phyloP scores from a whole-genome alignment of 2,888 invertebrate genomes.

The Brachypterus glaber region DNA sequence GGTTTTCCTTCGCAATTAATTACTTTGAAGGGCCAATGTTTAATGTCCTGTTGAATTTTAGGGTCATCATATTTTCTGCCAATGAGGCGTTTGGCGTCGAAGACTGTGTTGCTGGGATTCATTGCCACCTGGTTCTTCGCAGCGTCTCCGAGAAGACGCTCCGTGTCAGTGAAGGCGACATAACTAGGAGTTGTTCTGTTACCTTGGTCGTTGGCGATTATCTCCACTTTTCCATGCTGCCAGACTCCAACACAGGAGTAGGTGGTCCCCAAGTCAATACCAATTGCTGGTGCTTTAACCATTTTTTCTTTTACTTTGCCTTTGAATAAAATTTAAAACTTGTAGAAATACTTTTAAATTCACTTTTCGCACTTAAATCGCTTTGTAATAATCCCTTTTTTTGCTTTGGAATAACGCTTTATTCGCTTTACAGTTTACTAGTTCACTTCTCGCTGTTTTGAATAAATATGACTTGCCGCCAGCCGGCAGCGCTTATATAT shows the following conservation, averaged over 20 bases:
- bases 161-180: conserved; percentile 62
- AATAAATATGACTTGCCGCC: conserved; percentile 11
- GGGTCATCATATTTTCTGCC: conserved; percentile 66
- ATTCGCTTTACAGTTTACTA: too few species aligned
- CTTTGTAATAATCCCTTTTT: too few species aligned
- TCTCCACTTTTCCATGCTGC: conserved; percentile 74
- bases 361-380: too few species aligned
- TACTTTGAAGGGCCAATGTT: conserved; percentile 74
- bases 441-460: conserved; percentile 10
- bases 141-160: conserved; percentile 59
- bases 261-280: conserved; percentile 81
- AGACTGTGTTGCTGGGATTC: conserved; percentile 64
- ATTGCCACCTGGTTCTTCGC: conserved; percentile 63
- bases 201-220: conserved; percentile 81
- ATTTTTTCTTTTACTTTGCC: conserved; percentile 20
- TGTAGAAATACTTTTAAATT: too few species aligned
- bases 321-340: too few species aligned
- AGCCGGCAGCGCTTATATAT: conserved; percentile 12
- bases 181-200: conserved; percentile 77
- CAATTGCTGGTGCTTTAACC: conserved; percentile 50
- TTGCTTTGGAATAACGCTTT: too few species aligned
- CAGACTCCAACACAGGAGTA: conserved; percentile 79
- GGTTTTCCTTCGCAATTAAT: conserved; percentile 54
- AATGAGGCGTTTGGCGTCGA: conserved; percentile 63
- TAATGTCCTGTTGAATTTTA: conserved; percentile 67